Evolutionary conservation across 2,113 vertebrate species (phyloP), one percentile per base, ranked within the genome.

Genomic region (Eretmodus cyanostictus): DNA sequence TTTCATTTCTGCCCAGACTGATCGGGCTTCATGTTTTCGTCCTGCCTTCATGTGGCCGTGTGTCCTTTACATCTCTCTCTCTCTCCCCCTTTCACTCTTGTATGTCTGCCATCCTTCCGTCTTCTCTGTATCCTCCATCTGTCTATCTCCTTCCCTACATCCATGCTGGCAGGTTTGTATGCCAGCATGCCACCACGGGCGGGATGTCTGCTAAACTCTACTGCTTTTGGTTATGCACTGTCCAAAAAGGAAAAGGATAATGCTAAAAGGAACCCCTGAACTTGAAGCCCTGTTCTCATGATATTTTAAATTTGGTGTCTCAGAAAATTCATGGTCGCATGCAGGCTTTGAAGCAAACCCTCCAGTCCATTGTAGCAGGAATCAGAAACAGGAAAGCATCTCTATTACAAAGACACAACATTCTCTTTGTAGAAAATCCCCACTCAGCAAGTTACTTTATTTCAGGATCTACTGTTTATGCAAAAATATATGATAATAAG

Each of bases 41-140:
- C 88, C 22, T 85, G 80, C 73, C 88, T 54, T 91, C 49, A 87
- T 87, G 90, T 91, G 88, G 87, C 73, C 9, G 2, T 54, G 9
- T 40, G 71, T 84, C 57, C 86, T 89, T 54, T 82, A 45, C 38
- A 34, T 71, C 79, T 66, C 47, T 63, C 71, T 31, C 63, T 11
- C 57, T 2, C 66, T 3, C 40, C 27, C 73, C 36, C 81, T 31
- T 16, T 71, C 54, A 9, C 24, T 84, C 61, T 71, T 84, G 59
- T 80, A 68, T 66, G 68, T 84, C 83, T 66, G 89, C 90, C 92
- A 79, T 90, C 86, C 81, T 80, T 51, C 79, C 29, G 2, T 89
- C 86, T 82, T 90, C 89, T 90, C 83, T 83, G 73, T 57, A 16
- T 84, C 87, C 87, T 90, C 94, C 91, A 94, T 95, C 93, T 94